Evolutionary conservation across 1,140 invertebrate genomes (phyloP).

Genomic region (Lordiphosa collinella): DNA sequence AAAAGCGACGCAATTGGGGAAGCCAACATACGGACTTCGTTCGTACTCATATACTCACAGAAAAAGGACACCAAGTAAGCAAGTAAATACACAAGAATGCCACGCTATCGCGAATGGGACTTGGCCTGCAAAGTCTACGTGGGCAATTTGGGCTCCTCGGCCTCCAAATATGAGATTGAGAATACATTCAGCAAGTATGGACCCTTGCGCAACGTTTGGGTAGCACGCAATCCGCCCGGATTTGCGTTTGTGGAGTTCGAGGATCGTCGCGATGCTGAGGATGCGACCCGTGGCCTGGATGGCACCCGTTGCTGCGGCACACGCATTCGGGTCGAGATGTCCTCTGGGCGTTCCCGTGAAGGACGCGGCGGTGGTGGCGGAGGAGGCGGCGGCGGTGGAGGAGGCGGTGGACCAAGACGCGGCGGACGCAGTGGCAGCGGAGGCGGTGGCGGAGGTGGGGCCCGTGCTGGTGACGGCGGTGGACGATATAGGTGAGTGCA

Average conservation of each 20-base stretch:
- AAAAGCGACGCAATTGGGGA: too few relatives aligned
- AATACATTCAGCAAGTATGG: conserved; percentile 97
- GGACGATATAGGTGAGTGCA: conserved; percentile 75
- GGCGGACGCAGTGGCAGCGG: conserved; percentile 41
- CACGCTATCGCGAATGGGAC: conserved; percentile 94
- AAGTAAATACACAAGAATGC: conserved; percentile 79
- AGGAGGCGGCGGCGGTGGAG: conserved; percentile 65
- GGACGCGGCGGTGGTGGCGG: conserved; percentile 83
- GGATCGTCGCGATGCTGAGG: conserved; percentile 97
- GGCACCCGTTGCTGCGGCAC: conserved; percentile 94
- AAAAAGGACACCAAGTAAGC: not conserved
- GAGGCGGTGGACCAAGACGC: conserved; percentile 30
- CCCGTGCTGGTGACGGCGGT: conserved; percentile 56
- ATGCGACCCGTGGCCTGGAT: conserved; percentile 96
- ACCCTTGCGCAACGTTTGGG: conserved; percentile 97
- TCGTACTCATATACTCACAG: too few relatives aligned
- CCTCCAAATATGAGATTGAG: conserved; percentile 95
- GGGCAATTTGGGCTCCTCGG: conserved; percentile 96
- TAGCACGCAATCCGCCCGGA: conserved; percentile 95
- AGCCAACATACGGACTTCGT: too few relatives aligned
- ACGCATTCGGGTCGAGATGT: conserved; percentile 92
- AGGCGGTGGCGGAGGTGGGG: conserved; percentile 50
- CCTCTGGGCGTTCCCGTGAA: conserved; percentile 89
- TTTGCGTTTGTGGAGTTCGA: conserved; percentile 99
- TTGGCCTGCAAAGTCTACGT: conserved; percentile 99